Conservation (phyloP, 2,113 vertebrate genomes). For the Tyto alba region DNA sequence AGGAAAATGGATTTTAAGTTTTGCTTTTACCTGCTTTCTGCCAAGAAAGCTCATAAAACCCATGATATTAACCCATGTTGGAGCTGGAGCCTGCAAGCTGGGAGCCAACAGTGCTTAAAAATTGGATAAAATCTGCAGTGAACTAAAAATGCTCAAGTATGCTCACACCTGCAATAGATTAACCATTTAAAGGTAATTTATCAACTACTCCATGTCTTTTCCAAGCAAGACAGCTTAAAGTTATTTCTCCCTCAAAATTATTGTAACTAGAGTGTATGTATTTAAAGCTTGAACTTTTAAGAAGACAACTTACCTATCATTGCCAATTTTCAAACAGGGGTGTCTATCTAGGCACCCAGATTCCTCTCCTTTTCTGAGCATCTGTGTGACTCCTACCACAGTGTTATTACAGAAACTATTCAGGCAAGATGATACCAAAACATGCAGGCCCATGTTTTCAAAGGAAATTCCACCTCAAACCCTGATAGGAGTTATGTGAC, state of each 20-base stretch:
- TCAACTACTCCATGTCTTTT: background rate
- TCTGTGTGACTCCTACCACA: background rate
- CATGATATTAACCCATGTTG: constrained; percentile 13
- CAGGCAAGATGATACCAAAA: background rate
- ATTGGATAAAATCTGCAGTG: background rate
- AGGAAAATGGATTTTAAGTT: constrained; percentile 41
- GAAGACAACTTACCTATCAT: background rate
- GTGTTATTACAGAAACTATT: background rate
- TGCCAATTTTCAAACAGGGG: background rate
- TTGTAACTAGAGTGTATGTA: background rate
- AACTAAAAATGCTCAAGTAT: background rate
- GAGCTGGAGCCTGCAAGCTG: background rate
- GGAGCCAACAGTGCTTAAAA: background rate
- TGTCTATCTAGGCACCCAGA: background rate
- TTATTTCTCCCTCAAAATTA: background rate
- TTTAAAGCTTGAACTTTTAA: background rate
- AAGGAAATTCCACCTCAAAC: background rate
- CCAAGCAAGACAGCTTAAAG: background rate
- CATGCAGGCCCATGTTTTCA: background rate
- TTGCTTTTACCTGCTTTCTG: constrained; percentile 20
- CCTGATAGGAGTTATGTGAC: accelerated
- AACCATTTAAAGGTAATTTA: background rate
- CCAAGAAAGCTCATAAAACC: constrained; percentile 8
- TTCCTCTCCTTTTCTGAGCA: too few relatives aligned
- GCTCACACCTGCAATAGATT: background rate